Evolutionary conservation across 92 coral and sea anemone genomes (phyloP), one percentile per base, ranked within the genome.

Genomic region (Pocillopora meandrina): DNA sequence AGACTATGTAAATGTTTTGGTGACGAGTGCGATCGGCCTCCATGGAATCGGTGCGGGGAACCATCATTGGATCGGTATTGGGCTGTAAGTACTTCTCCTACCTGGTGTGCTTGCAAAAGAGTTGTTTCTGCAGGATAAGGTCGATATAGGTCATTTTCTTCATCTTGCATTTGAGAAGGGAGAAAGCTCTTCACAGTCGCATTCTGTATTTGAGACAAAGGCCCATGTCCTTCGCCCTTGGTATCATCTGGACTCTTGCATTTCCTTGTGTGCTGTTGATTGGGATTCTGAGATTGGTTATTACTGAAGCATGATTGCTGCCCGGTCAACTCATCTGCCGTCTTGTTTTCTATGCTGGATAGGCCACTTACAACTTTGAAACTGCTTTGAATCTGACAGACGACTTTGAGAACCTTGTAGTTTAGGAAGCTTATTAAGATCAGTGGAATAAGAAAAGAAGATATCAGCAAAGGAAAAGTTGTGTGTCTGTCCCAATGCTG

Each of bases 401-500:
- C 79, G 21, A 75, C 66, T 59, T 75, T 75, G 66, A 75, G 79
- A n/a, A 75, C 79, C 31, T 58, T 57, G 66, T 58, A 75, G 79
- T 58, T 75, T 26, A 57, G 66, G 11, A 72, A 9, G 13, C 20
- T 1, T 16, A 75, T 75, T 10, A 12, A 36, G 1, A 9, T 65
- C 18, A 75, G 65, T 31, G 79, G 79, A n/a, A 60, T 17, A 10
- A 75, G 9, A 75, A 75, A 58, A 1, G 67, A 20, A 7, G 13
- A 10, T n/a, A 75, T 34, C 12, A n/a, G 21, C 0, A 75, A 12
- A 7, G 47, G 42, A 23, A 75, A 17, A 2, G 79, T 1, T 57
- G 65, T 60, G 23, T 23, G 66, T 14, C 14, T 20, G 55, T 75
- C 79, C 79, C 47, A 75, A 9, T 34, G 31, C 65, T 57, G 66